These are phyloP conservation scores for Diachasma alloeum DNA, from an alignment of 1,140 invertebrate genomes.

Conservation along the genomic window DNA sequence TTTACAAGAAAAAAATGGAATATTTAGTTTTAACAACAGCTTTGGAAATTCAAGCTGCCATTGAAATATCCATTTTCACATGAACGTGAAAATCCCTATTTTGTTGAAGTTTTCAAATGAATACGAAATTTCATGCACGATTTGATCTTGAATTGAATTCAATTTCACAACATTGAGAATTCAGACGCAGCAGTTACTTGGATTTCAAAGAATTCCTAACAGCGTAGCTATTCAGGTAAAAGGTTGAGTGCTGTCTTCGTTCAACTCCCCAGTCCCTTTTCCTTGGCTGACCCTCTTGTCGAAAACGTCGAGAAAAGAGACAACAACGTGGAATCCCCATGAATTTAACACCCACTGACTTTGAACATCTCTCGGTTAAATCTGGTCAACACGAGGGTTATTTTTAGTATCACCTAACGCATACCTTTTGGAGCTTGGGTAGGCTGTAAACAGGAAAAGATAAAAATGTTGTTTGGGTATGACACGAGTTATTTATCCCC, in stretches of 20 bases:
- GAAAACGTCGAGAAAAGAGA: background rate
- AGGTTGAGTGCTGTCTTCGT: background rate
- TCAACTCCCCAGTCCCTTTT: background rate
- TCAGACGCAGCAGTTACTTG: too few relatives aligned
- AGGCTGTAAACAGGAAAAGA: conserved; percentile 34
- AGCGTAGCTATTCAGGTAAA: too few relatives aligned
- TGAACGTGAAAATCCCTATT: too few relatives aligned
- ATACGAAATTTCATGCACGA: too few relatives aligned
- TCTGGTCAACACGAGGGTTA: conserved; percentile 34
- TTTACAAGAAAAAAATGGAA: too few relatives aligned
- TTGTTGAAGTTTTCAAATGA: too few relatives aligned
- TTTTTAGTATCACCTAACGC: conserved; percentile 34
- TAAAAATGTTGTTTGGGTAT: conserved; percentile 5
- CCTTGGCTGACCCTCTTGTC: background rate
- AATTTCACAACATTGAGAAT: too few relatives aligned
- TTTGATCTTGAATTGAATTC: too few relatives aligned
- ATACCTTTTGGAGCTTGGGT: background rate
- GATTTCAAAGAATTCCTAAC: too few relatives aligned
- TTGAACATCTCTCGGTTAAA: conserved; percentile 22
- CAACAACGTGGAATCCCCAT: background rate
- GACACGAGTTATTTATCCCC: background rate
- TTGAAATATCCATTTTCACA: too few relatives aligned
- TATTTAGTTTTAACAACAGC: too few relatives aligned
- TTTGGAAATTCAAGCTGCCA: too few relatives aligned
- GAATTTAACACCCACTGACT: background rate